Conservation (phyloP, 2,888 invertebrate species). For the Nymphalis polychloros region DNA sequence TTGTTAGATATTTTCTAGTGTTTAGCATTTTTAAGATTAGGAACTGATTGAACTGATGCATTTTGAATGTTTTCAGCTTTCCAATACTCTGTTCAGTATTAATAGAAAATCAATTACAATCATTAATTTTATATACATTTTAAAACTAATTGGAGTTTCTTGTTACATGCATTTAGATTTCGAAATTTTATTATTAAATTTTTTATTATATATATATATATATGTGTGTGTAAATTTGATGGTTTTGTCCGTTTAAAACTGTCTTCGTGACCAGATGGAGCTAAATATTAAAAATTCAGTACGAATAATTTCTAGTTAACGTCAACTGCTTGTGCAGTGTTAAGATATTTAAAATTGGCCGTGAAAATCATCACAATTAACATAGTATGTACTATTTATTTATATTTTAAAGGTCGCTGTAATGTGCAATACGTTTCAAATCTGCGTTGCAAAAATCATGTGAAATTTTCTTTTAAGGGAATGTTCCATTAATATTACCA, state of each 20-base stretch:
- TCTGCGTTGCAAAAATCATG: slow-evolving; percentile 23
- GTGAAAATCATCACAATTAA: slow-evolving; percentile 16
- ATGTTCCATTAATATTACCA: slow-evolving; percentile 34
- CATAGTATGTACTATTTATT: slow-evolving; percentile 10
- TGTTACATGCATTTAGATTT: neutral
- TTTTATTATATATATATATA: neutral
- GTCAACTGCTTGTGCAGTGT: neutral
- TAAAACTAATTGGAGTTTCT: neutral
- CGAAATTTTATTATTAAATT: slow-evolving; percentile 9
- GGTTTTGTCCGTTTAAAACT: slow-evolving; percentile 5
- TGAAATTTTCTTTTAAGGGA: slow-evolving; percentile 18
- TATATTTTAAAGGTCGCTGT: slow-evolving; percentile 13
- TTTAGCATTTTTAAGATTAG: neutral
- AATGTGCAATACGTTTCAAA: slow-evolving; percentile 13
- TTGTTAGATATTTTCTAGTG: neutral
- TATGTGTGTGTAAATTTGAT: neutral
- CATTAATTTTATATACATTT: neutral
- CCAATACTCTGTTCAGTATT: neutral
- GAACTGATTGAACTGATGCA: neutral
- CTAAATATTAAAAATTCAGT: neutral
- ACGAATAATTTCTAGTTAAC: neutral
- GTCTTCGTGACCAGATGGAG: slow-evolving; percentile 1
- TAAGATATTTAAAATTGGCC: neutral
- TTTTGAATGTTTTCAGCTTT: slow-evolving; percentile 5
- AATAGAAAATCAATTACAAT: neutral